These are phyloP conservation scores for Clusia tigrina DNA, from an alignment of 2,888 invertebrate genomes.

Conservation along the genomic window DNA sequence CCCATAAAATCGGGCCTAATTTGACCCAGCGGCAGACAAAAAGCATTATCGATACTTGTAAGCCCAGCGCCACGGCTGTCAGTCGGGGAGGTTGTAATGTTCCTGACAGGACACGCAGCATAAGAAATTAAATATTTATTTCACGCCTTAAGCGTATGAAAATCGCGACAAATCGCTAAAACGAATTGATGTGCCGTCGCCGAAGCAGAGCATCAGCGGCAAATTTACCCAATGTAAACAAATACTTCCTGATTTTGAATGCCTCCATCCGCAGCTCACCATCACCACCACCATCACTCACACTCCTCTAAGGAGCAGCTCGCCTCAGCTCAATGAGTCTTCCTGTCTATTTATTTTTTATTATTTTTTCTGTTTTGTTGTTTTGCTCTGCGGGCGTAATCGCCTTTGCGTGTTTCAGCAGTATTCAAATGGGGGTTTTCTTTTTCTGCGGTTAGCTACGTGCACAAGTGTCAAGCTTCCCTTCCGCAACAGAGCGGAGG, in stretches of 20 bases:
- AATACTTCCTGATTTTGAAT: conserved; percentile 24
- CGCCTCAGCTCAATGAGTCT: too few species aligned
- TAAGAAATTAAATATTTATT: not conserved
- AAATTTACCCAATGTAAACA: conserved; percentile 26
- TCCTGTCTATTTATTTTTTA: too few species aligned
- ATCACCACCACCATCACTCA: too few species aligned
- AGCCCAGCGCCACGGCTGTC: not conserved
- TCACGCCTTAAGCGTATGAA: not conserved
- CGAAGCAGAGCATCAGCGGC: too few species aligned
- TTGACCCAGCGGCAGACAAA: not conserved
- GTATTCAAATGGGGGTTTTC: too few species aligned
- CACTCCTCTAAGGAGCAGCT: too few species aligned
- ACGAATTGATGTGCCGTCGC: too few species aligned
- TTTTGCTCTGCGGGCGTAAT: not conserved
- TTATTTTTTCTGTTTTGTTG: too few species aligned
- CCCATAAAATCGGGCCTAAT: not conserved
- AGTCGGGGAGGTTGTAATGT: not conserved
- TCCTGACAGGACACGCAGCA: not conserved
- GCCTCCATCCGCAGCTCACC: not conserved
- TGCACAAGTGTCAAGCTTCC: not conserved
- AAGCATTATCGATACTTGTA: not conserved
- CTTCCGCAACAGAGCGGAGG: not conserved
- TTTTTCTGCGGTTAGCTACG: not conserved
- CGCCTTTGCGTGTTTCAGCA: conserved; percentile 13
- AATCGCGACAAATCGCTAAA: too few species aligned